Evolutionary conservation across 2,888 invertebrate genomes (phyloP).

Genomic region (Caenorhabditis angaria): DNA sequence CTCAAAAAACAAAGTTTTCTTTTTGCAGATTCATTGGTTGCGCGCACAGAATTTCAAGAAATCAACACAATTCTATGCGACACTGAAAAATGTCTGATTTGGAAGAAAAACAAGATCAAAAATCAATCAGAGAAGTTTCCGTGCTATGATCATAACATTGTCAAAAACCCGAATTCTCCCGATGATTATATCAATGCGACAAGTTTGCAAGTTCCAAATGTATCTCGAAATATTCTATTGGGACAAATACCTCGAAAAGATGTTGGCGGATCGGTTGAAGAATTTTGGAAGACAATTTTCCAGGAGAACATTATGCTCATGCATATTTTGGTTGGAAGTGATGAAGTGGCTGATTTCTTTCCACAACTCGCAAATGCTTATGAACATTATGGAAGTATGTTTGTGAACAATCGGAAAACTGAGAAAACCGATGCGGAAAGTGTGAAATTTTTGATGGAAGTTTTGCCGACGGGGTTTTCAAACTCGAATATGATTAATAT

Average conservation of each 20-base stretch:
- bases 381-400: constrained; percentile 35
- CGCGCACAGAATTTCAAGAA: too few species aligned
- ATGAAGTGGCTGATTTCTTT: constrained; percentile 34
- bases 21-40: too few species aligned
- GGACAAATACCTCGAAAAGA: constrained; percentile 34
- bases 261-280: constrained; percentile 14
- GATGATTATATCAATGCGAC: constrained; percentile 37
- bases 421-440: constrained; percentile 35
- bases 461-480: constrained; percentile 33
- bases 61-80: too few species aligned
- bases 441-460: constrained; percentile 23
- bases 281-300: constrained; percentile 34
- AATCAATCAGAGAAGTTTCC: constrained; percentile 14
- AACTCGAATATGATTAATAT: constrained; percentile 26
- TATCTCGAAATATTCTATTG: constrained; percentile 16
- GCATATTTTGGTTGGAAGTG: constrained; percentile 22
- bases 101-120: too few species aligned
- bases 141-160: constrained; percentile 21
- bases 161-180: constrained; percentile 21
- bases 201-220: constrained; percentile 18
- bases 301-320: constrained; percentile 25
- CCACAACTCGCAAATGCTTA: constrained; percentile 12
- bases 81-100: too few species aligned
- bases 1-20: too few species aligned
- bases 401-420: constrained; percentile 37